phyloP scores from a whole-genome alignment of 2,113 vertebrate species.

The Ginglymostoma cirratum region DNA sequence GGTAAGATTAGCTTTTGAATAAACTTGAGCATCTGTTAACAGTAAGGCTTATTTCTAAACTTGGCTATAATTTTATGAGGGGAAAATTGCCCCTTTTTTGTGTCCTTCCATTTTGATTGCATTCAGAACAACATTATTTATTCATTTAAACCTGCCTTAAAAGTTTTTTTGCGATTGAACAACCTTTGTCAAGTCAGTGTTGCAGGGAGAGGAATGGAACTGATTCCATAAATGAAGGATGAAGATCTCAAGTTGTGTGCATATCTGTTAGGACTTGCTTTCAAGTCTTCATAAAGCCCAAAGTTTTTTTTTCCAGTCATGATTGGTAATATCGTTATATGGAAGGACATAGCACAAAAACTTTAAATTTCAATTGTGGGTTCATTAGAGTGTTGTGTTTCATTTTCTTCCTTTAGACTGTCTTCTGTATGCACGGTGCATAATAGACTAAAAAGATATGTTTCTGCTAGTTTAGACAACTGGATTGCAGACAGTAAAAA shows the following conservation, averaged over 20 bases:
- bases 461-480: background rate
- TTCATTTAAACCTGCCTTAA: background rate
- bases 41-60: background rate
- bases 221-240: background rate
- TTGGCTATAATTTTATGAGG: background rate
- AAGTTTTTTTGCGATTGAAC: background rate
- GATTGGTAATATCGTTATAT: background rate
- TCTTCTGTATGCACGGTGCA: background rate
- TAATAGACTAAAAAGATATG: background rate
- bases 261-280: background rate
- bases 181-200: background rate
- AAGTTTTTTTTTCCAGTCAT: background rate
- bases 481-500: background rate
- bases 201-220: background rate
- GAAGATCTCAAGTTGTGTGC: too few species aligned
- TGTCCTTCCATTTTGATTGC: background rate
- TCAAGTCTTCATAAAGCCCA: background rate
- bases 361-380: background rate
- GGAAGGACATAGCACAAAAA: background rate
- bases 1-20: constrained; percentile 52
- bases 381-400: background rate
- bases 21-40: background rate
- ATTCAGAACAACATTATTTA: background rate
- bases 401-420: background rate
- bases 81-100: background rate